Evolutionary conservation across 2,888 invertebrate genomes (phyloP).

Genomic region (Orchesellides sinensis): DNA sequence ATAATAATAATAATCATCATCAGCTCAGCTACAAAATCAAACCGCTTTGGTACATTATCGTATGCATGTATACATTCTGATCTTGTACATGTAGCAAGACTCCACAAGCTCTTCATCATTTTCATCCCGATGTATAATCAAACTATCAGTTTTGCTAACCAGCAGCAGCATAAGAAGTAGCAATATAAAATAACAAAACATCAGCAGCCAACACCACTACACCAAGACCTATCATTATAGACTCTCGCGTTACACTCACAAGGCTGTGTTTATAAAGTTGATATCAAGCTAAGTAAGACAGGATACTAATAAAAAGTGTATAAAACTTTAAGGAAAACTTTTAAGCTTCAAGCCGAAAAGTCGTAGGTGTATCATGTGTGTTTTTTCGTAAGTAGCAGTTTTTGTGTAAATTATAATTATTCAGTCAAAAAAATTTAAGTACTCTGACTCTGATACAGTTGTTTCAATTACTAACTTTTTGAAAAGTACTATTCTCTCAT

Average conservation of each 20-base stretch:
- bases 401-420: constrained; percentile 55
- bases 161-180: constrained; percentile 46
- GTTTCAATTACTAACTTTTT: not conserved
- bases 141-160: constrained; percentile 65
- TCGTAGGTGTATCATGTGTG: constrained; percentile 48
- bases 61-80: too few relatives aligned
- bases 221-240: constrained; percentile 61
- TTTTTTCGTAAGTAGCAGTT: constrained; percentile 53
- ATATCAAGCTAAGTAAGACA: constrained; percentile 28
- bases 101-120: constrained; percentile 43
- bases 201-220: constrained; percentile 50
- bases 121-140: constrained; percentile 58
- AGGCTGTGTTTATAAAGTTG: constrained; percentile 1
- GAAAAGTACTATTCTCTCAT: too few relatives aligned
- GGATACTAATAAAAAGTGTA: constrained; percentile 28
- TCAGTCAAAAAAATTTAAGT: constrained; percentile 32
- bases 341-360: too few relatives aligned
- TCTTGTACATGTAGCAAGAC: not conserved
- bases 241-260: constrained; percentile 60
- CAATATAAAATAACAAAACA: constrained; percentile 39
- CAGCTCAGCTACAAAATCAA: constrained; percentile 24
- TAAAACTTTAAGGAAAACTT: not conserved
- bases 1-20: constrained; percentile 52
- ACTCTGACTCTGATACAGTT: not conserved
- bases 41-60: not conserved